These are phyloP conservation scores for Meleagris gallopavo DNA, from an alignment of 2,113 vertebrate genomes.

Conservation along the genomic window DNA sequence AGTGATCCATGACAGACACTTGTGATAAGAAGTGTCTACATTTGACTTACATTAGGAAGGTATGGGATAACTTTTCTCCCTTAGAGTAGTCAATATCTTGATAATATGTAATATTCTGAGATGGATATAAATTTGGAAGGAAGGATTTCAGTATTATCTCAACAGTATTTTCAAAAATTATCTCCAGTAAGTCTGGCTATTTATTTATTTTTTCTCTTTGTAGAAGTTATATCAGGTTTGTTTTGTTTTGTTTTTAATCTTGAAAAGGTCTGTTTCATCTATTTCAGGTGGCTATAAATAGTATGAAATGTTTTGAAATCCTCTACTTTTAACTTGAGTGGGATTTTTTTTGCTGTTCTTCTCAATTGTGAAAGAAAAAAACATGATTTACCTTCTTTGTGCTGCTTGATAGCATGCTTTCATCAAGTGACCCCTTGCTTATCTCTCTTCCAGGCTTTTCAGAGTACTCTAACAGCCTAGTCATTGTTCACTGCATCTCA, in stretches of 20 bases:
- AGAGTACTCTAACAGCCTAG: not conserved
- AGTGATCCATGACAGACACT: not conserved
- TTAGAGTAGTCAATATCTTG: not conserved
- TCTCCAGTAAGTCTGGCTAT: not conserved
- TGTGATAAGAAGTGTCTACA: slow-evolving; percentile 11
- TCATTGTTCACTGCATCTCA: not conserved
- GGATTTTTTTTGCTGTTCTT: not conserved
- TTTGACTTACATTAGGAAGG: slow-evolving; percentile 30
- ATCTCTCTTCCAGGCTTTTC: not conserved
- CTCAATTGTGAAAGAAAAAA: not conserved
- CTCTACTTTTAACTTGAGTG: not conserved
- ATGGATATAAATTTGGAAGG: not conserved
- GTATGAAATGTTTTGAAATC: not conserved
- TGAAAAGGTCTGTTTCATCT: not conserved
- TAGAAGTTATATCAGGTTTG: not conserved
- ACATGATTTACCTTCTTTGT: not conserved
- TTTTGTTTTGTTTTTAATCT: not conserved
- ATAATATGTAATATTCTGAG: not conserved
- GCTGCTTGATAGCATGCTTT: not conserved
- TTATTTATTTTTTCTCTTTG: not conserved
- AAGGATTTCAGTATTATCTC: not conserved
- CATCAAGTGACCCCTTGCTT: not conserved
- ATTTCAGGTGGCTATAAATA: not conserved
- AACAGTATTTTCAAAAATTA: not conserved
- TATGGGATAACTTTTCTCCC: slow-evolving; percentile 15